Evolutionary conservation across 2,797 vertebrate genomes (phyloP), one percentile per base, ranked within the genome.

Genomic region (Pyrocephalus nanus): DNA sequence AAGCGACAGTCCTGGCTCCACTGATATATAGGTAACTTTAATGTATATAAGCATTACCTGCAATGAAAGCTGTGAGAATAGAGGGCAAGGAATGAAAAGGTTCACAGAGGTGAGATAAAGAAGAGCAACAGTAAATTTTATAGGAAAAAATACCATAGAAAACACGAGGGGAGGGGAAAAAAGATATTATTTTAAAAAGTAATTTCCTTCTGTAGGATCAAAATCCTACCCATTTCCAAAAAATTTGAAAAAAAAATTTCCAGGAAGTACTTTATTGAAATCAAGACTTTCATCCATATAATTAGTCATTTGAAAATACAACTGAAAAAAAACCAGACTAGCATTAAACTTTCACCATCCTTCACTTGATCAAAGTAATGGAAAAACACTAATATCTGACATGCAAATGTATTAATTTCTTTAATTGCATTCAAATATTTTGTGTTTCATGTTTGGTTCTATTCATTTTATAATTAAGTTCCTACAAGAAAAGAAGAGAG

Each of bases 401-500:
- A 47, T 45, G 85, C 48, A 90, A 73, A 92, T 82, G 15, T 50
- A 85, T 84, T 92, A 18, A 73, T 92, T 75, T 81, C 11, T 93
- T 67, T 54, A 93, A 90, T 73, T 71, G 21, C 43, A 25, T 93
- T 82, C 50, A 88, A 86, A 64, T 80, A 48, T 51, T 79, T 94
- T 73, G 19, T 77, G 76, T 94, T 95, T 94, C 58, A 42, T 92
- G 71, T 89, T 86, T 69, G 12, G 0, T 66, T 93, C 70, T 94
- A 26, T 92, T 88, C 21, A 61, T 82, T 92, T 86, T 75, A 26
- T 86, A 78, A 95, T 86, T 92, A 55, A 54, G 20, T 27, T 86
- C 66, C 51, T 93, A 48, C 27, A 75, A 61, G 64, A 90, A 67
- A 82, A 58, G 17, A 75, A 51, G 62, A 92, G 81, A 65, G 67